A percentile compares a stretch with the other conserved stretches of the same genome.
phyloP scores from a whole-genome alignment of 2,888 invertebrate species.

The Cryptops parisi region DNA sequence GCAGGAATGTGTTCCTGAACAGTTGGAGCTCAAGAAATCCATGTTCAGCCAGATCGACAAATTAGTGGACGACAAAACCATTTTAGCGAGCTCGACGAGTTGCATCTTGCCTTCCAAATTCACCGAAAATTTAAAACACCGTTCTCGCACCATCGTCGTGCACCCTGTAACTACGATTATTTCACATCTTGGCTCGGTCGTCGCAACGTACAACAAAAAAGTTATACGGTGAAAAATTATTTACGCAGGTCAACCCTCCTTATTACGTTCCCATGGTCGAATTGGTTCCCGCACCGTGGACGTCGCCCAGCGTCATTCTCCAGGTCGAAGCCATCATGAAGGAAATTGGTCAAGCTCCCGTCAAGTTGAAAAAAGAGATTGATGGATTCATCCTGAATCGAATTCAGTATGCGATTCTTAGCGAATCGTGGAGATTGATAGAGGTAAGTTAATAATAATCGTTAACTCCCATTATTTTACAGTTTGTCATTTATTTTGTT shows the following conservation, averaged over 20 bases:
- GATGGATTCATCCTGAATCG: slow-evolving; percentile 88
- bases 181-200: neutral
- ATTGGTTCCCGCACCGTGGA: slow-evolving; percentile 89
- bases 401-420: slow-evolving; percentile 87
- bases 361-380: slow-evolving; percentile 68
- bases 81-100: slow-evolving; percentile 85
- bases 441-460: slow-evolving; percentile 25
- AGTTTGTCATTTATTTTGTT: slow-evolving; percentile 2
- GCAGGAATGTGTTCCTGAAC: slow-evolving; percentile 94
- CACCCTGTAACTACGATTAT: slow-evolving; percentile 51
- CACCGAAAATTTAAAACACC: slow-evolving; percentile 61
- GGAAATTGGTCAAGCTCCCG: slow-evolving; percentile 83
- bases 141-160: slow-evolving; percentile 57
- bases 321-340: slow-evolving; percentile 63
- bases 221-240: neutral
- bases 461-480: neutral
- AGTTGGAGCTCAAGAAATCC: slow-evolving; percentile 63
- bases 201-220: neutral
- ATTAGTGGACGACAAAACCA: slow-evolving; percentile 45
- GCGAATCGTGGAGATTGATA: slow-evolving; percentile 82
- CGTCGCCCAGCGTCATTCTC: slow-evolving; percentile 55
- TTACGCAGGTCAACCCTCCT: slow-evolving; percentile 67
- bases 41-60: slow-evolving; percentile 64
- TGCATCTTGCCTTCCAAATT: slow-evolving; percentile 80
- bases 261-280: slow-evolving; percentile 92